Evolutionary conservation across 2,888 invertebrate genomes (phyloP).

Genomic region (Nemoura dubitans): DNA sequence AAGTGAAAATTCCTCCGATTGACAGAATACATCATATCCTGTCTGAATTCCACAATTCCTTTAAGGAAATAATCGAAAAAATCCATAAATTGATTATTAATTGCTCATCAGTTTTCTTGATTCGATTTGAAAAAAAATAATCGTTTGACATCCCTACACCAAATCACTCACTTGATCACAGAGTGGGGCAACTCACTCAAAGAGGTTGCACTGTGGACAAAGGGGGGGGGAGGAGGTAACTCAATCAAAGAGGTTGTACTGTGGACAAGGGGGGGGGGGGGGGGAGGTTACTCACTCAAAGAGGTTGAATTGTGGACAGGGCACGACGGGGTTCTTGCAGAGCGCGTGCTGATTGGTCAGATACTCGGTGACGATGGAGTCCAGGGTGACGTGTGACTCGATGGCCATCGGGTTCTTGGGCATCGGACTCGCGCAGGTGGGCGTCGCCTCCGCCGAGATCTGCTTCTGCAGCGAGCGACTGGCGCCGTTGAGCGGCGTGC

Average conservation of each 20-base stretch:
- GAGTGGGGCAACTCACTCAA: too few species aligned
- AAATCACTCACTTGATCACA: too few species aligned
- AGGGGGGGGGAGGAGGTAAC: too few species aligned
- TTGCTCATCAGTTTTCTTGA: too few species aligned
- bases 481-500: conserved; percentile 16
- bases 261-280: conserved; percentile 98
- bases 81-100: too few species aligned
- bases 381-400: conserved; percentile 72
- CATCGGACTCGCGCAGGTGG: conserved; percentile 52
- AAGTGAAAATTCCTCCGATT: too few species aligned
- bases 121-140: too few species aligned
- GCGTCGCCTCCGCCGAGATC: conserved; percentile 59
- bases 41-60: too few species aligned
- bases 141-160: too few species aligned
- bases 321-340: conserved; percentile 97
- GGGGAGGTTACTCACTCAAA: conserved; percentile 84
- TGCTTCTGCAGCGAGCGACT: conserved; percentile 66
- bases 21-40: too few species aligned
- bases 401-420: conserved; percentile 45
- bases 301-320: conserved; percentile 95
- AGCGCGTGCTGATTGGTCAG: conserved; percentile 97
- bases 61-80: too few species aligned
- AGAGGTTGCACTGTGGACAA: conserved; percentile 96
- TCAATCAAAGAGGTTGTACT: conserved; percentile 94
- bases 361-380: conserved; percentile 95